Evolutionary conservation across 2,113 vertebrate species (phyloP).

Genomic region (Coptodon bakossiorum): DNA sequence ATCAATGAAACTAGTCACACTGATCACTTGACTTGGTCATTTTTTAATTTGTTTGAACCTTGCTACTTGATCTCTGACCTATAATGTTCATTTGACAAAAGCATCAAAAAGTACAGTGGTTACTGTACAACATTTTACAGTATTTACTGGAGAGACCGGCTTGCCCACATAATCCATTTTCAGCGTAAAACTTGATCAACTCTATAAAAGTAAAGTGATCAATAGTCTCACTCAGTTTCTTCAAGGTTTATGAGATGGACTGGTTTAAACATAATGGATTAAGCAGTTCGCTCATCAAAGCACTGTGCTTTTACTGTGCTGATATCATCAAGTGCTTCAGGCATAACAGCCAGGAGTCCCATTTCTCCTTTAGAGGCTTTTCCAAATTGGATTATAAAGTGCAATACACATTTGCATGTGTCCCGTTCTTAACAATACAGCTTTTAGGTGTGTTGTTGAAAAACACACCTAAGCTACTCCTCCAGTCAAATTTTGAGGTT

Average conservation of each 20-base stretch:
- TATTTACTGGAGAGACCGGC: not conserved
- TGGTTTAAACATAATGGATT: not conserved
- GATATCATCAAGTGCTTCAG: not conserved
- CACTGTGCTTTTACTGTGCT: not conserved
- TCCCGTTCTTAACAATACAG: not conserved
- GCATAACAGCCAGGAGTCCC: not conserved
- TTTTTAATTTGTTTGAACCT: not conserved
- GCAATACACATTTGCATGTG: not conserved
- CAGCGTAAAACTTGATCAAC: not conserved
- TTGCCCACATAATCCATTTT: not conserved
- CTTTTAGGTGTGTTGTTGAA: not conserved
- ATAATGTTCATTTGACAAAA: not conserved
- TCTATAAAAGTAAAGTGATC: not conserved
- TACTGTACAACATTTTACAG: not conserved
- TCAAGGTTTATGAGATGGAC: not conserved
- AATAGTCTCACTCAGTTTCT: not conserved
- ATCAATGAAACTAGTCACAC: constrained; percentile 49
- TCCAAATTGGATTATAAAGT: not conserved
- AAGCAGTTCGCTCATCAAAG: not conserved
- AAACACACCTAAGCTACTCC: not conserved
- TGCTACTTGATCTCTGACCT: not conserved
- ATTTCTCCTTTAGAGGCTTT: not conserved
- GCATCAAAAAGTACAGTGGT: not conserved
- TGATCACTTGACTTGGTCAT: constrained; percentile 33
- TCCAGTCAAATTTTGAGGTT: not conserved